phyloP scores from a whole-genome alignment of 2,888 invertebrate genomes.

The Calephelis perditalis region DNA sequence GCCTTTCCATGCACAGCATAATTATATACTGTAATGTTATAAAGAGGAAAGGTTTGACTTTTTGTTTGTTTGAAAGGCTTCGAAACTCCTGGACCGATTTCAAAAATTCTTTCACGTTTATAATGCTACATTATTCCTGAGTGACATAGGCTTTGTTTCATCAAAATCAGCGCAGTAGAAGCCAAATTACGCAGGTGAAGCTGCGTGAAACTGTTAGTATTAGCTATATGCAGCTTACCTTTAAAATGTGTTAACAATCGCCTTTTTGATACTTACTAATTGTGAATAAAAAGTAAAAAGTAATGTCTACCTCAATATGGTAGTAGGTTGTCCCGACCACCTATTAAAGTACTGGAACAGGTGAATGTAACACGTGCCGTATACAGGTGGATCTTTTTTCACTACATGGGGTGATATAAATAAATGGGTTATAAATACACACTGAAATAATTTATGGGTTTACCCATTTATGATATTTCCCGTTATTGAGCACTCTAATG shows the following conservation, averaged over 20 bases:
- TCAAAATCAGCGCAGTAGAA: too few relatives aligned
- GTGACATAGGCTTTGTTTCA: too few relatives aligned
- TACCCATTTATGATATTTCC: conserved; percentile 3
- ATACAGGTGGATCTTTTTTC: conserved; percentile 48
- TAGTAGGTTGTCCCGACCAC: conserved; percentile 33
- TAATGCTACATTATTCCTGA: too few relatives aligned
- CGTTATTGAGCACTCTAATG: neutral
- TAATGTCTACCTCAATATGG: conserved; percentile 39
- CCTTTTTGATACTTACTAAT: conserved; percentile 22
- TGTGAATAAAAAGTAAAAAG: conserved; percentile 44
- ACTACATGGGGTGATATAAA: conserved; percentile 18
- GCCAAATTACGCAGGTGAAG: too few relatives aligned
- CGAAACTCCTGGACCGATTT: too few relatives aligned
- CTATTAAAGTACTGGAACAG: conserved; percentile 51
- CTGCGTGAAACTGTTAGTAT: conserved; percentile 17
- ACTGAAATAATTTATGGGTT: conserved; percentile 7
- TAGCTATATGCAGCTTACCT: conserved; percentile 9
- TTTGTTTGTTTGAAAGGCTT: too few relatives aligned
- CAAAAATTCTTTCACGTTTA: too few relatives aligned
- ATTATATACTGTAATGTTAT: too few relatives aligned
- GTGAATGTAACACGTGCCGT: conserved; percentile 61
- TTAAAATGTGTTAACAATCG: conserved; percentile 13
- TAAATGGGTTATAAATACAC: conserved; percentile 14
- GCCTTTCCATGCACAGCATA: too few relatives aligned
- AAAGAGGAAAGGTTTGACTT: too few relatives aligned